phyloP scores from a whole-genome alignment of 2,888 invertebrate species.

The Erynnis tages region DNA sequence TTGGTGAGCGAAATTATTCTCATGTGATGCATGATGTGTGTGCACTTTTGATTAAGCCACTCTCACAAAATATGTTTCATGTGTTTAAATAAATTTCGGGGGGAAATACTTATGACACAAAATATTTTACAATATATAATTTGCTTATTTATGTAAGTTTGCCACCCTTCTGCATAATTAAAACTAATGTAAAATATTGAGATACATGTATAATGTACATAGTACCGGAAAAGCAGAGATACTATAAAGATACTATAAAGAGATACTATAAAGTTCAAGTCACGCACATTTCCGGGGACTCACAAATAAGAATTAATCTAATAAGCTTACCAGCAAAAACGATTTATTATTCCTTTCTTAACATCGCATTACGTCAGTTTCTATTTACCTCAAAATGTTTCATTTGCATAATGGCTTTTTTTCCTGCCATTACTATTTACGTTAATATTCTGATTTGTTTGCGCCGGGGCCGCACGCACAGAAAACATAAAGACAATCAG shows the following conservation, averaged over 20 bases:
- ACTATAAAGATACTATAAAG: constrained; percentile 17
- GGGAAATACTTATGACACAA: no score
- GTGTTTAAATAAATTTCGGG: constrained; percentile 10
- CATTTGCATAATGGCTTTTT: constrained; percentile 81
- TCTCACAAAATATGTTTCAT: constrained; percentile 6
- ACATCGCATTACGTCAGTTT: constrained; percentile 73
- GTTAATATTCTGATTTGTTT: constrained; percentile 78
- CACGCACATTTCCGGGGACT: constrained; percentile 40
- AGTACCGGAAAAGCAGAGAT: neutral
- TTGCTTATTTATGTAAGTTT: no score
- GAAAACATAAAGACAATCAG: constrained; percentile 79
- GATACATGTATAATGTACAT: neutral
- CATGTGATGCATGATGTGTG: constrained; percentile 19
- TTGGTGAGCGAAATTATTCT: constrained; percentile 33
- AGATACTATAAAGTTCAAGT: constrained; percentile 36
- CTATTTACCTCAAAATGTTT: constrained; percentile 80
- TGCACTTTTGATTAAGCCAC: constrained; percentile 11
- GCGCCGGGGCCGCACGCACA: constrained; percentile 77
- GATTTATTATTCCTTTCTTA: constrained; percentile 72
- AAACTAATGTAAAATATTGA: neutral
- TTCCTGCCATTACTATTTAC: constrained; percentile 77
- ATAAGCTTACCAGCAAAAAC: constrained; percentile 61
- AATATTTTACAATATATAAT: no score
- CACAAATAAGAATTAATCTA: constrained; percentile 46
- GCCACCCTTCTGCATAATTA: no score